Conservation (phyloP, 2,113 vertebrate species). For the Colaptes auratus region DNA sequence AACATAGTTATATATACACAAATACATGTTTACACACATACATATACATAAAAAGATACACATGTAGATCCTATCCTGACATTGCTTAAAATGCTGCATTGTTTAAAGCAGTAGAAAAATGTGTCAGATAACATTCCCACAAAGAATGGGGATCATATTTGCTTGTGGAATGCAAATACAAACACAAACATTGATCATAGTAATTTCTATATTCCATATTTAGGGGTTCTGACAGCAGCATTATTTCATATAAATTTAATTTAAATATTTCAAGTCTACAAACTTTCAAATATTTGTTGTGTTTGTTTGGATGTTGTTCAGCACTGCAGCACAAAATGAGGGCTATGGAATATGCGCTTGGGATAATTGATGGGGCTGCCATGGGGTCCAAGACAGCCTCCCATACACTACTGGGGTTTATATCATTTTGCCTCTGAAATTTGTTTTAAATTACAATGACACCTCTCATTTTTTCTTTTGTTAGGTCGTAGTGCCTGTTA, state of each 20-base stretch:
- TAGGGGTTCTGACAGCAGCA: not conserved
- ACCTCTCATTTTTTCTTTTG: conserved; percentile 57
- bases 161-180: not conserved
- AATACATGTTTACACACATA: too few relatives aligned
- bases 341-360: not conserved
- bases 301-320: not conserved
- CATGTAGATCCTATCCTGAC: not conserved
- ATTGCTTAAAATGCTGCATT: not conserved
- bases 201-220: not conserved
- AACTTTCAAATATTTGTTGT: not conserved
- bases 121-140: not conserved
- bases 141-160: not conserved
- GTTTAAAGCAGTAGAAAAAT: not conserved
- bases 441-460: conserved; percentile 61
- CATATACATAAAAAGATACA: too few relatives aligned
- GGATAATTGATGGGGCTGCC: conserved; percentile 19
- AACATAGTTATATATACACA: not conserved
- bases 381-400: not conserved
- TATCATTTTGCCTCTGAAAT: conserved; percentile 28
- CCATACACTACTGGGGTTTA: not conserved
- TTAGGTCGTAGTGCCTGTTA: conserved; percentile 38
- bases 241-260: not conserved
- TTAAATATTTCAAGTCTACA: not conserved
- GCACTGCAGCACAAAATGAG: not conserved
- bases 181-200: not conserved